Evolutionary conservation across 2,888 invertebrate genomes (phyloP), one percentile per base, ranked within the genome.

Genomic region (Hydrotaea cyrtoneurina): DNA sequence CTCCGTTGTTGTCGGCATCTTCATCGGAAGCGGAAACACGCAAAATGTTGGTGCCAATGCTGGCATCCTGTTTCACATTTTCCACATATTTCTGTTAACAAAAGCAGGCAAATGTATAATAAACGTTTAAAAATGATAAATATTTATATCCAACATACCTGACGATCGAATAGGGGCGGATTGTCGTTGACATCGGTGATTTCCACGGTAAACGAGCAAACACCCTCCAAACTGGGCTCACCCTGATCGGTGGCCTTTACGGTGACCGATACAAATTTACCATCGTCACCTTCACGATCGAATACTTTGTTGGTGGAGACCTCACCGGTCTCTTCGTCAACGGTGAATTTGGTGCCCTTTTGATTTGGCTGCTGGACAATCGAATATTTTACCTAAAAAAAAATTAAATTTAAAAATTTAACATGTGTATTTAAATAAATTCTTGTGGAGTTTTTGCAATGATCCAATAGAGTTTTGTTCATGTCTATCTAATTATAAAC

Each of bases 241-340:
- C 99, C 99, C 91, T 98, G 97, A 94, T 99, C 99, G 0, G 98
- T 98, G 5, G 99, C 99, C 93, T 99, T 98, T 0, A 99, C 97
- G 0, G 98, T 99, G 5, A 98, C 98, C 0, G 98, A 98, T 7
- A 98, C 98, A 92, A 98, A 98, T 93, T 98, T 98, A 10, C 98
- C 98, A 91, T 98, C 98, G 89, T 99, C 98, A 0, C 98, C 98
- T 93, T 99, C 99, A 85, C 98, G 95, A 93, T 99, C 98, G 91
- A 99, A 98, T 23, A 98, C 98, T 94, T 98, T 98, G 89, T 98
- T 98, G 7, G 98, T 98, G 0, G 96, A 96, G 76, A 99, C 97
- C 93, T 98, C 97, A 2, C 99, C 99, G 50, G 98, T 98, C 93
- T 97, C 97, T 92, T 98, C 97, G 89, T 99, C 98, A 0, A 99